Evolutionary conservation across 2,113 vertebrate genomes (phyloP).

Genomic region (cat (Felis catus)): DNA sequence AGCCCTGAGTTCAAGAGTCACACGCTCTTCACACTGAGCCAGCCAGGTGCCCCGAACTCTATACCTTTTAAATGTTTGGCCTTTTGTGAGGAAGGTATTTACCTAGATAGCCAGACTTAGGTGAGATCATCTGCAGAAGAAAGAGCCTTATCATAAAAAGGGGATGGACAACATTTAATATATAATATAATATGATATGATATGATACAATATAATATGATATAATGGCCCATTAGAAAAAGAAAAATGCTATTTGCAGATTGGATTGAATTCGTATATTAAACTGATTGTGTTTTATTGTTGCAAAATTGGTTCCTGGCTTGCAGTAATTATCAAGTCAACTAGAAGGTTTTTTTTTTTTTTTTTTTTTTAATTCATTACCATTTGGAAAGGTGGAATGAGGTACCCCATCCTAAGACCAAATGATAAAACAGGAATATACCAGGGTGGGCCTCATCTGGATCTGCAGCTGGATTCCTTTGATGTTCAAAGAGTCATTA

Average conservation of each 20-base stretch:
- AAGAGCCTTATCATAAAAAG: background rate
- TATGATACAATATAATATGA: background rate
- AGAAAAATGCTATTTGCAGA: background rate
- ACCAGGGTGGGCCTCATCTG: background rate
- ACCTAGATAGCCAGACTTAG: background rate
- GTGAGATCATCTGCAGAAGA: background rate
- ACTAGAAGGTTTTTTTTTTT: background rate
- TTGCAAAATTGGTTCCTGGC: constrained; percentile 16
- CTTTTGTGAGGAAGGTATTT: background rate
- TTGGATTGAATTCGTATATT: background rate
- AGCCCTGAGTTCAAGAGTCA: no score
- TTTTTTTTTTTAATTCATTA: background rate
- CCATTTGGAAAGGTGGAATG: background rate
- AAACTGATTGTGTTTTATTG: background rate
- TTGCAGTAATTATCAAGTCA: constrained; percentile 12
- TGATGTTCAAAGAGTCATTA: constrained; percentile 33
- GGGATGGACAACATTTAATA: background rate
- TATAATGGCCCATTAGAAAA: background rate
- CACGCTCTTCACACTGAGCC: no score
- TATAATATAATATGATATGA: background rate
- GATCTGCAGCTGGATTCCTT: background rate
- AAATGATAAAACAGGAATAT: background rate
- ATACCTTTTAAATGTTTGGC: background rate
- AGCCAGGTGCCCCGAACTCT: background rate
- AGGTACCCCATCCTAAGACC: background rate